A percentile compares a stretch with the other conserved stretches of the same genome.
phyloP scores from a whole-genome alignment of 2,113 vertebrate species.

The Ginglymostoma cirratum region DNA sequence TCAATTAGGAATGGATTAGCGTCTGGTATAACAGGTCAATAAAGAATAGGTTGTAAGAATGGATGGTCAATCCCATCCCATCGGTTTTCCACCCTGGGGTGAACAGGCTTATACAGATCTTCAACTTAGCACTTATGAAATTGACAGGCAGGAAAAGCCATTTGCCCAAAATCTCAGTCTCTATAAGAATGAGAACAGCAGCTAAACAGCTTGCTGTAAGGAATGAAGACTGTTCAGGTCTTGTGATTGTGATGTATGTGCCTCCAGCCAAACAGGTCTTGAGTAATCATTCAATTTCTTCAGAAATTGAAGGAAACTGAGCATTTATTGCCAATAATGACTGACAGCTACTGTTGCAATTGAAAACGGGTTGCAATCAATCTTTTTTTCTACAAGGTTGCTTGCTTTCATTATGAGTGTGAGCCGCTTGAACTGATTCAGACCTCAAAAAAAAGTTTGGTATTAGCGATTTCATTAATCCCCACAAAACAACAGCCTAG shows the following conservation, averaged over 20 bases:
- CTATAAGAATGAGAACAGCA: not conserved
- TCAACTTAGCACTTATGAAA: not conserved
- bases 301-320: not conserved
- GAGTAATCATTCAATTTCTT: constrained; percentile 26
- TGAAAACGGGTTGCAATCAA: constrained; percentile 34
- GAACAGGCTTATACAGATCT: not conserved
- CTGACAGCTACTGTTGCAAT: constrained; percentile 10
- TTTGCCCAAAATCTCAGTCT: not conserved
- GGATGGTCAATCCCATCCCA: not conserved
- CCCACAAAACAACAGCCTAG: constrained; percentile 9
- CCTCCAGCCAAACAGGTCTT: not conserved
- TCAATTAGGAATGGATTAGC: not conserved
- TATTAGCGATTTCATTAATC: not conserved
- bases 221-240: not conserved
- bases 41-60: not conserved
- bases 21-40: not conserved
- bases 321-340: constrained; percentile 33
- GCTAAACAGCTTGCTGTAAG: not conserved
- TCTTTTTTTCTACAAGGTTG: constrained; percentile 20
- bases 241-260: not conserved
- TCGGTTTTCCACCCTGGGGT: not conserved
- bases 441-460: not conserved
- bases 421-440: not conserved
- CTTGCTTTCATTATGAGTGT: not conserved
- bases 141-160: not conserved